Base-by-base conservation (phyloP, 2,797 vertebrate species). In the Pristis pectinata region DNA sequence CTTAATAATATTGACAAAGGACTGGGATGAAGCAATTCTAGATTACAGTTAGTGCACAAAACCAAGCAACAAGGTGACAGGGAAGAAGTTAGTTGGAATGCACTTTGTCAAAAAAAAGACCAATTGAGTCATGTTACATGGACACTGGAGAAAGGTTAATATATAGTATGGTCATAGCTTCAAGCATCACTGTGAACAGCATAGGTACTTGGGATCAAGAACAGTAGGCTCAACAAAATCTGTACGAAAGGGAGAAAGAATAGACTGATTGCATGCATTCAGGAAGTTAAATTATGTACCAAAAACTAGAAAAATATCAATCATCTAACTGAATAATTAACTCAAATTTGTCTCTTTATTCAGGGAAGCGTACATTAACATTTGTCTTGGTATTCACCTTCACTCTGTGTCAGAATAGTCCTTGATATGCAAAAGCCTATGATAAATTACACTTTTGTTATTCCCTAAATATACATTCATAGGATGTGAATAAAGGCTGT, bases 381-480 rank as follows among this genome's bases (percentile, higher is more conserved):
- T 41, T 61, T 91, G 61, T 67, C n/a, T 61, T 41, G 64, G 87
- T 64, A 41, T 1, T 67, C 87, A 91, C 19, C 87, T 91, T 67
- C 37, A 61, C 37, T 67, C 61, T 67, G n/a, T 27, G n/a, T 91
- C 17, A 64, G n/a, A 53, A 49, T 53, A 53, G 44, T 83, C 49
- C 82, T 83, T 83, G 82, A 53, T 83, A 49, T 53, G 49, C 82
- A 53, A 53, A 67, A 91, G n/a, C 59, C 59, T 10, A 67, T 67
- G 59, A 91, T 91, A 91, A 64, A 67, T 91, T 91, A 41, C n/a
- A 91, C n/a, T 41, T 64, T 41, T 64, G 59, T 91, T 64, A 37
- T 22, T 91, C 87, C 19, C 59, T 91, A 67, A 41, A 91, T 41
- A 91, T 41, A 41, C 70, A n/a, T 53, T 53, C 4, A 19, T 76